Percentiles rank a stretch among this genome's conserved stretches.
These are phyloP conservation scores for Manis javanica DNA, from an alignment of 2,797 vertebrate genomes.

Conservation along the genomic window DNA sequence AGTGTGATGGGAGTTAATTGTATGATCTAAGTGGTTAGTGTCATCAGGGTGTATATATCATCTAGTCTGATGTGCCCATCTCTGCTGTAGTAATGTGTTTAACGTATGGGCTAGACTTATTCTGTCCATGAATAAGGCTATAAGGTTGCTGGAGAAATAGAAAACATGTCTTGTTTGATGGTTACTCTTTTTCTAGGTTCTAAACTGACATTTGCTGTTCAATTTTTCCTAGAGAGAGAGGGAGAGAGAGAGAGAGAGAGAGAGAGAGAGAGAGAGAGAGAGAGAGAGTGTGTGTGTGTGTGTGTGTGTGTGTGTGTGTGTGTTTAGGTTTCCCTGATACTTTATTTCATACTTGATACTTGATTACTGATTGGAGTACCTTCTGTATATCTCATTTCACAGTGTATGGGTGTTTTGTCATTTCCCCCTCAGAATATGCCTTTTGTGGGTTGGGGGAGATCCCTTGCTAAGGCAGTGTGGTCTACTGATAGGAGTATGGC, in stretches of 20 bases:
- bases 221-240: not conserved
- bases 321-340: not conserved
- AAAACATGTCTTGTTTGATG: slow-evolving; percentile 19
- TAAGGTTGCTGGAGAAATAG: not conserved
- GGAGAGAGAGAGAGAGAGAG: not conserved
- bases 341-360: not conserved
- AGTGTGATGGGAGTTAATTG: not conserved
- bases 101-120: not conserved
- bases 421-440: not conserved
- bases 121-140: not conserved
- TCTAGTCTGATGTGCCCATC: not conserved
- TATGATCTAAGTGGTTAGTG: not conserved
- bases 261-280: not conserved
- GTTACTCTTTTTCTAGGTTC: slow-evolving; percentile 9
- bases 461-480: not conserved
- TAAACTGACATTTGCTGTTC: not conserved
- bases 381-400: not conserved
- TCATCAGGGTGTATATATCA: not conserved
- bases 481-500: not conserved
- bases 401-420: not conserved
- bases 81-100: not conserved
- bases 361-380: slow-evolving; percentile 10
- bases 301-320: not conserved
- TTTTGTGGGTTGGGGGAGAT: not conserved
- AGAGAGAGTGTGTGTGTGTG: not conserved